These are phyloP conservation scores for Axea sp. DNA, from an alignment of 2,888 invertebrate species.

Conservation along the genomic window DNA sequence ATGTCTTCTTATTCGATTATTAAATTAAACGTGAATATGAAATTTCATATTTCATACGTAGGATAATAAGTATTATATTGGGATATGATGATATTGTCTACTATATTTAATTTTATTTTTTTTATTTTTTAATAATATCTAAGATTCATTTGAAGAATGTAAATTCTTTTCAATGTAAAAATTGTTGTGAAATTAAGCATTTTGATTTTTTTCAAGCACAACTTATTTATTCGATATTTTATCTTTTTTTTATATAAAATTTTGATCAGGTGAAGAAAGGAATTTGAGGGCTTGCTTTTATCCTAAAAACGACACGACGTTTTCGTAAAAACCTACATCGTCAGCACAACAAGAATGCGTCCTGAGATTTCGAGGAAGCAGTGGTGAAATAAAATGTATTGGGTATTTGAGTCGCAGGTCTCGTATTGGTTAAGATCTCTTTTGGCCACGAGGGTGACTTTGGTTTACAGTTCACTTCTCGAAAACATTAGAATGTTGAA, in stretches of 20 bases:
- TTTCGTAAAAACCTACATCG: conserved; percentile 65
- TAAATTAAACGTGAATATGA: too few relatives aligned
- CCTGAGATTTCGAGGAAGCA: conserved; percentile 68
- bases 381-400: conserved; percentile 76
- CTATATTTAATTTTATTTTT: too few relatives aligned
- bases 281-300: conserved; percentile 35
- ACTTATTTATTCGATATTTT: too few relatives aligned
- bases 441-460: conserved; percentile 57
- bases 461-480: conserved; percentile 54
- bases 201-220: background rate
- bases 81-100: too few relatives aligned
- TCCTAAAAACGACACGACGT: conserved; percentile 27
- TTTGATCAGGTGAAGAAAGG: conserved; percentile 41
- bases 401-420: conserved; percentile 71
- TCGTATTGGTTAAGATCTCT: conserved; percentile 68
- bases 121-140: too few relatives aligned
- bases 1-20: too few relatives aligned
- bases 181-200: too few relatives aligned
- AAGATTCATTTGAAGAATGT: too few relatives aligned
- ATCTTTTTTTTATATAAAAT: conserved; percentile 7
- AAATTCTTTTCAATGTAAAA: too few relatives aligned
- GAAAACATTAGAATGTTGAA: conserved; percentile 46
- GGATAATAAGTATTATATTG: too few relatives aligned
- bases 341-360: conserved; percentile 69
- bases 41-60: too few relatives aligned